Percentiles rank a stretch among this genome's conserved stretches.
Evolutionary conservation across 2,797 vertebrate species (phyloP).

Genomic region (Toxotes lorentzi): DNA sequence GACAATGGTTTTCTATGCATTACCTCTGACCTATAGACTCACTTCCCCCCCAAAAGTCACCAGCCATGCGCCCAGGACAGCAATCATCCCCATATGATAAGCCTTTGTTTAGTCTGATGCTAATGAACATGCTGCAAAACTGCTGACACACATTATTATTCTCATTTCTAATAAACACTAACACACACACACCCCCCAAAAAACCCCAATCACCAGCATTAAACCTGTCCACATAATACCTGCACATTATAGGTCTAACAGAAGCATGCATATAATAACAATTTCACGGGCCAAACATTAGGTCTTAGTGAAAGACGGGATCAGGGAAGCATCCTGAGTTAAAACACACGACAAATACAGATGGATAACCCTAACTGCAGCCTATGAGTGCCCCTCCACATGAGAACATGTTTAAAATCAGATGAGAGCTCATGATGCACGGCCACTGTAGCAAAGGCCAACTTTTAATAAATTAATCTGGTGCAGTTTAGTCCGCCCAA

Average conservation of each 20-base stretch:
- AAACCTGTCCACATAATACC: background rate
- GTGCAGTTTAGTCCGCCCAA: conserved; percentile 60
- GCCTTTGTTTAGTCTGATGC: conserved; percentile 42
- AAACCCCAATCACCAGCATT: background rate
- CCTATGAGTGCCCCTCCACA: background rate
- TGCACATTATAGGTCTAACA: background rate
- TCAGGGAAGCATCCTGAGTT: background rate
- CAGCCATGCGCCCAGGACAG: conserved; percentile 50
- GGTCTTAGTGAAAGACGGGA: background rate
- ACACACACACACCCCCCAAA: background rate
- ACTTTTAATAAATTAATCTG: conserved; percentile 9
- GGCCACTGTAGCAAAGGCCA: conserved; percentile 2
- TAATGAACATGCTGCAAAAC: conserved; percentile 26
- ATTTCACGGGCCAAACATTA: background rate
- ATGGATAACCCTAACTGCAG: background rate
- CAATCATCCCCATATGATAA: conserved; percentile 32
- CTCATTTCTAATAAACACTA: background rate
- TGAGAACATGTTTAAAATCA: background rate
- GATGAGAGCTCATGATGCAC: background rate
- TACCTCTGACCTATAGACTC: conserved; percentile 62
- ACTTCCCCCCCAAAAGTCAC: conserved; percentile 3
- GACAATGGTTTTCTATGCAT: conserved; percentile 57
- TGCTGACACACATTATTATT: background rate
- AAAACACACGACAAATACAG: conserved; percentile 6
- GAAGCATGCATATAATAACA: background rate